Base-by-base conservation (phyloP, 92 coral and sea anemone species). In the Parazoanthus atlanticus region DNA sequence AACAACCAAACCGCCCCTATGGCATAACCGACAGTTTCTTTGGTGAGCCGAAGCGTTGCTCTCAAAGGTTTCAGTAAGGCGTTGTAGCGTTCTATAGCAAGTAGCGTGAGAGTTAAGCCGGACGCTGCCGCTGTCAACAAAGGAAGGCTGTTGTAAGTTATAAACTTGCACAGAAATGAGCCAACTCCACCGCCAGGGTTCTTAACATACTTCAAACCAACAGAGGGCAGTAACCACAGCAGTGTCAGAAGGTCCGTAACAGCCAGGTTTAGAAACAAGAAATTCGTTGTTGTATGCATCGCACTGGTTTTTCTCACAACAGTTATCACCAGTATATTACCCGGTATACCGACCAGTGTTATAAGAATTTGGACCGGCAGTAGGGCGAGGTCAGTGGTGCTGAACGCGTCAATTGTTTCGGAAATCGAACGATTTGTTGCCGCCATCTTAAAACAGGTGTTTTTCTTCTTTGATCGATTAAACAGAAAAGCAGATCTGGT, bases 1-100 rank as follows among this genome's bases (percentile, higher is more conserved):
- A 73, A 15, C 41, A 84, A 19, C 97, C 97, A 94, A 46, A 88
- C 47, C 17, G 73, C 58, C 6, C 81, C 67, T 49, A 93, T 56
- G 26, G 88, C 94, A 16, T 88, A 78, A 75, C 82, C 80, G 3
- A 94, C 90, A 49, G 86, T 88, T 74, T 93, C 95, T 26, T 33
- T 26, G 11, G 79, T 75, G 3, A 94, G 88, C 1, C 92, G 86
- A 13, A 89, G 64, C 43, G 56, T 83, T 2, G 86, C 66, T 4
- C 85, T 25, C 89, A 94, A 86, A 0, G 97, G 95, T 36, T 91
- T 93, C 71, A 94, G 49, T 12, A 94, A 31, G 10, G 97, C 97
- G 69, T 94, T 87, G 86, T 94, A 93, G 7, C 97, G 91, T 41
- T 94, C 97, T 2, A 91, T 65, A 3, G 97, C 97, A 1, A 94